Evolutionary conservation across 2,888 invertebrate species (phyloP).

Genomic region (Pachymerium ferrugineum): DNA sequence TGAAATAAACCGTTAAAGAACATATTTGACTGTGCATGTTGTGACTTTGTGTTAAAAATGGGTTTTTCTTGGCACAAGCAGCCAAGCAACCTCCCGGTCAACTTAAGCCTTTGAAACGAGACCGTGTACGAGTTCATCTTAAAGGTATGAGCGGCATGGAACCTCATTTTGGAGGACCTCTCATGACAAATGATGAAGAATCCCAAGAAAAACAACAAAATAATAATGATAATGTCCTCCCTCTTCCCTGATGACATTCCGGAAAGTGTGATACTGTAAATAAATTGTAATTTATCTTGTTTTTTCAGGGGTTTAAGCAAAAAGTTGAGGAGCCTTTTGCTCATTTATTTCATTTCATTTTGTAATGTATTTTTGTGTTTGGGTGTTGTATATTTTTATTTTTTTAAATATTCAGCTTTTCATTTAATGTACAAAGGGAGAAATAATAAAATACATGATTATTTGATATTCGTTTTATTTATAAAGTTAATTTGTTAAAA

Average conservation of each 20-base stretch:
- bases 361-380: no score
- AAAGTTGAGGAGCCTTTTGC: no score
- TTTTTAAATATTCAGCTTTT: no score
- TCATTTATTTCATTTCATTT: no score
- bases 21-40: neutral
- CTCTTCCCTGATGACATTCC: neutral
- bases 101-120: neutral
- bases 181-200: slow-evolving; percentile 20
- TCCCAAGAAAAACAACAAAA: neutral
- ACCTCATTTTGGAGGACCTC: slow-evolving; percentile 19
- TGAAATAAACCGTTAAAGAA: no score
- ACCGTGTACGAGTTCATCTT: neutral
- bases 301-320: no score
- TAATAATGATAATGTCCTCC: neutral
- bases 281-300: neutral
- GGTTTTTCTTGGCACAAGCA: neutral
- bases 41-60: neutral
- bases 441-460: neutral
- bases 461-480: no score
- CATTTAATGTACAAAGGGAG: neutral
- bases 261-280: neutral
- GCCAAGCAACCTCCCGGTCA: neutral
- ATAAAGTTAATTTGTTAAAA: no score
- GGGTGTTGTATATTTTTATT: no score
- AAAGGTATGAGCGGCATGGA: slow-evolving; percentile 9